Evolutionary conservation across 2,113 vertebrate genomes (phyloP).

Genomic region (Rhinopomastus cyanomelas): DNA sequence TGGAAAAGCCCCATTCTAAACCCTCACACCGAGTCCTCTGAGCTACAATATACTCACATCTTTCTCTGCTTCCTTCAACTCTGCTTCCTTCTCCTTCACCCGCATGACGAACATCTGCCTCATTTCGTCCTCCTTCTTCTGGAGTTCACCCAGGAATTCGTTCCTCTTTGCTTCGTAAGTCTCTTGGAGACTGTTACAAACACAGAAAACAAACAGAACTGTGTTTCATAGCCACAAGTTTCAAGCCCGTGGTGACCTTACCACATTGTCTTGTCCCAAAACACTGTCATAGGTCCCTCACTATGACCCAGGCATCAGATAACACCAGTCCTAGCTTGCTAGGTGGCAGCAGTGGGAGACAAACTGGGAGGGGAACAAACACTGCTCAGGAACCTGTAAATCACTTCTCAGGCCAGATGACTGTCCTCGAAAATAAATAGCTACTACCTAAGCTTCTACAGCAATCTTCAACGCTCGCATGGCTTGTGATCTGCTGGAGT

Average conservation of each 20-base stretch:
- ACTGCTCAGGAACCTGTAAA: not conserved
- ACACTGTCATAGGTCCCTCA: accelerated
- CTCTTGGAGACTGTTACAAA: conserved; percentile 81
- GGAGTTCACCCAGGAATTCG: conserved; percentile 85
- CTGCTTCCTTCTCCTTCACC: conserved; percentile 88
- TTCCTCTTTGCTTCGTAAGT: conserved; percentile 88
- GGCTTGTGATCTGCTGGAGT: not conserved
- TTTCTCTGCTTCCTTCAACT: conserved; percentile 87
- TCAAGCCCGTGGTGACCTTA: not conserved
- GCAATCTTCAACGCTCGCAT: accelerated
- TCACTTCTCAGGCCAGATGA: not conserved
- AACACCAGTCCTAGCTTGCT: not conserved
- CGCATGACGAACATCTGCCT: conserved; percentile 90
- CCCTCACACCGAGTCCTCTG: not conserved
- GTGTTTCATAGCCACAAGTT: not conserved
- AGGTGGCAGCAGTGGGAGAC: not conserved
- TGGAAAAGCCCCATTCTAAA: not conserved
- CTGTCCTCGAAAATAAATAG: not conserved
- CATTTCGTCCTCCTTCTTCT: conserved; percentile 89
- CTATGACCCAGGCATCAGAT: accelerated
- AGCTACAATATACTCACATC: conserved; percentile 71
- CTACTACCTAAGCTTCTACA: accelerated
- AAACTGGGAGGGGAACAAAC: accelerated
- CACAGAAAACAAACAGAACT: not conserved
- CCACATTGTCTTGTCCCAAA: accelerated